These are phyloP conservation scores for Paracentrotus lividus DNA, from an alignment of 53 echinoderm and acorn worm species.

Conservation along the genomic window DNA sequence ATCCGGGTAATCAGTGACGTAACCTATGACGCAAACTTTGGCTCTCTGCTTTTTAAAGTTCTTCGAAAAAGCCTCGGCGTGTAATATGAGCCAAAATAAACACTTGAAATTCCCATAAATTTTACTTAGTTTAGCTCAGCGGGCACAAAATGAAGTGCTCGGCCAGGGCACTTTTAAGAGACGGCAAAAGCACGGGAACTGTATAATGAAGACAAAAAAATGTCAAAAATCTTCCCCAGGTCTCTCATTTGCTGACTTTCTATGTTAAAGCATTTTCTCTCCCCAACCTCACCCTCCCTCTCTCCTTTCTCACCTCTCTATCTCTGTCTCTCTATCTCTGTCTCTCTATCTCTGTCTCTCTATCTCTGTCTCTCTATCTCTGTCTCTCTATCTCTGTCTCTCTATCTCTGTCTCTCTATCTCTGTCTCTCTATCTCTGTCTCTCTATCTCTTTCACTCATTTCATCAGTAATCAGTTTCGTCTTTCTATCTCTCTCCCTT, in stretches of 20 bases:
- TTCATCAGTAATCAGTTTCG: too few species aligned
- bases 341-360: neutral
- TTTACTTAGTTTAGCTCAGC: neutral
- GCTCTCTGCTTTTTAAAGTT: neutral
- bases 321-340: neutral
- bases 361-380: neutral
- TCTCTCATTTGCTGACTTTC: neutral
- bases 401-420: neutral
- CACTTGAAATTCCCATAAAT: slow-evolving; percentile 29
- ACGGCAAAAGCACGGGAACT: neutral
- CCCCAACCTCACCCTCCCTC: neutral
- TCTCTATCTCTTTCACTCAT: neutral
- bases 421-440: neutral
- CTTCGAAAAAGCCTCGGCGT: slow-evolving; percentile 18
- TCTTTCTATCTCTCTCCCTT: neutral
- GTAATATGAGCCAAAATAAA: slow-evolving; percentile 42
- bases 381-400: neutral
- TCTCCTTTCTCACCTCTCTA: too few species aligned
- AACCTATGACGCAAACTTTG: slow-evolving; percentile 22
- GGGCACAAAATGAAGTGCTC: neutral
- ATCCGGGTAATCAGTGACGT: neutral
- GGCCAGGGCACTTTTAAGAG: neutral
- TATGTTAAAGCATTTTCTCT: neutral
- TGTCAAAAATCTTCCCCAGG: neutral
- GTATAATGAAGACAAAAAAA: slow-evolving; percentile 15